These are phyloP conservation scores for Anguilla marmorata DNA, from an alignment of 2,797 vertebrate species.

Conservation along the genomic window DNA sequence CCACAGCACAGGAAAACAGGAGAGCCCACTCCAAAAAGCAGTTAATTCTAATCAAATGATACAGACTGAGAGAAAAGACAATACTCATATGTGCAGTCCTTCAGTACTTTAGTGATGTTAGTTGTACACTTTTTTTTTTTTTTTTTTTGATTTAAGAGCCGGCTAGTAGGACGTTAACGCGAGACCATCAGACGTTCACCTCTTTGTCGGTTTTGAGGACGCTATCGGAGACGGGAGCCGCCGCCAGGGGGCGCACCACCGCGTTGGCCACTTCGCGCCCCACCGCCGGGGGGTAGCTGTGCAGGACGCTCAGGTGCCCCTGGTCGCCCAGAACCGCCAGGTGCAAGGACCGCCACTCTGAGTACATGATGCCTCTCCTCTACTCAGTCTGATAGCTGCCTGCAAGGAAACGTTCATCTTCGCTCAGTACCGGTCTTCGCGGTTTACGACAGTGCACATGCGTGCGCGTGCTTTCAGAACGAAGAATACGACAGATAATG, in stretches of 20 bases:
- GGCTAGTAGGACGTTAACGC: neutral
- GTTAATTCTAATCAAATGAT: neutral
- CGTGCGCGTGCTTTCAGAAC: neutral
- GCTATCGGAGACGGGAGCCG: conserved; percentile 75
- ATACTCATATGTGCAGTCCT: neutral
- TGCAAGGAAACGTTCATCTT: conserved; percentile 33
- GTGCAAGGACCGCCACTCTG: conserved; percentile 84
- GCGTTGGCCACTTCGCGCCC: conserved; percentile 88
- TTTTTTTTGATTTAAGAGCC: neutral
- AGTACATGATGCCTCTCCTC: conserved; percentile 76
- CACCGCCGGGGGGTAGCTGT: conserved; percentile 83
- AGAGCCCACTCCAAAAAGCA: neutral
- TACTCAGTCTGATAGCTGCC: conserved; percentile 42
- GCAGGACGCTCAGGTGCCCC: conserved; percentile 85
- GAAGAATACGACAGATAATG: neutral
- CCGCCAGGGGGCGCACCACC: conserved; percentile 84
- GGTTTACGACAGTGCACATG: neutral
- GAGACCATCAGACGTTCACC: conserved; percentile 62
- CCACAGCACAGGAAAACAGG: neutral
- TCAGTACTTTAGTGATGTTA: too few relatives aligned
- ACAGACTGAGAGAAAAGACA: neutral
- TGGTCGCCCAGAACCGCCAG: conserved; percentile 85
- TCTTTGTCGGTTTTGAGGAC: conserved; percentile 88
- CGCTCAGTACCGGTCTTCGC: neutral
- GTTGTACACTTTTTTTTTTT: too few relatives aligned